Conservation (phyloP, 2,797 vertebrate genomes). For the Pipistrellus pygmaeus region DNA sequence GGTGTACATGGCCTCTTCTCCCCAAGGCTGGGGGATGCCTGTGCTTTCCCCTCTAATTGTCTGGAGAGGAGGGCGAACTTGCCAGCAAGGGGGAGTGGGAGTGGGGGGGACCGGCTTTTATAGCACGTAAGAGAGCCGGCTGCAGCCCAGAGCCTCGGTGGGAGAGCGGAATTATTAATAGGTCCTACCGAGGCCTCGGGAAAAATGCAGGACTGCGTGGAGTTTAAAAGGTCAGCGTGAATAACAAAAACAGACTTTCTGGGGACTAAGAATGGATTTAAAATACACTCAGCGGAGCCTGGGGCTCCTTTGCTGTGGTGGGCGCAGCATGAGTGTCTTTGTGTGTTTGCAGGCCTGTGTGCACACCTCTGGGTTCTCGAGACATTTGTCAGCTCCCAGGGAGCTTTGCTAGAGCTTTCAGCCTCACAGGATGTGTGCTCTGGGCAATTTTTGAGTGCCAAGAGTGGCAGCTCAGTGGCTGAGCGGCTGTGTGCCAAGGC, state of each 20-base stretch:
- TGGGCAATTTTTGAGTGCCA: conserved; percentile 70
- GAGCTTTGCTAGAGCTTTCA: conserved; percentile 30
- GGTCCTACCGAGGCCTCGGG: conserved; percentile 86
- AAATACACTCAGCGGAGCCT: conserved; percentile 77
- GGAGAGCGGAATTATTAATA: conserved; percentile 89
- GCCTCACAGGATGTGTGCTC: conserved; percentile 60
- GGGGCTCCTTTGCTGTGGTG: conserved; percentile 46
- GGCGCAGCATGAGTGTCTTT: background rate
- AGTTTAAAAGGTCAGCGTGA: conserved; percentile 89
- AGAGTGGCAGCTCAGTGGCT: conserved; percentile 5
- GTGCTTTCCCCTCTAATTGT: conserved; percentile 62
- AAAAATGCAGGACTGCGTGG: conserved; percentile 86
- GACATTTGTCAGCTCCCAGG: conserved; percentile 48
- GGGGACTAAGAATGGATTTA: conserved; percentile 86
- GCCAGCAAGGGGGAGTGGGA: background rate
- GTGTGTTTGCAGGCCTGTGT: background rate
- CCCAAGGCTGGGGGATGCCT: background rate
- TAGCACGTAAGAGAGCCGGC: conserved; percentile 63
- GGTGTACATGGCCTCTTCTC: background rate
- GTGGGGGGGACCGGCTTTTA: conserved; percentile 62
- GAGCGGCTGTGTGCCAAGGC: background rate
- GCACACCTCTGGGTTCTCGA: conserved; percentile 58
- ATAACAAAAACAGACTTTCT: conserved; percentile 89
- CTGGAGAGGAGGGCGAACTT: conserved; percentile 42
- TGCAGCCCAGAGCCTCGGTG: conserved; percentile 82